Percentiles rank a stretch among this genome's conserved stretches.
Evolutionary conservation across 2,888 invertebrate genomes (phyloP).

Genomic region (Thymelicus sylvestris): DNA sequence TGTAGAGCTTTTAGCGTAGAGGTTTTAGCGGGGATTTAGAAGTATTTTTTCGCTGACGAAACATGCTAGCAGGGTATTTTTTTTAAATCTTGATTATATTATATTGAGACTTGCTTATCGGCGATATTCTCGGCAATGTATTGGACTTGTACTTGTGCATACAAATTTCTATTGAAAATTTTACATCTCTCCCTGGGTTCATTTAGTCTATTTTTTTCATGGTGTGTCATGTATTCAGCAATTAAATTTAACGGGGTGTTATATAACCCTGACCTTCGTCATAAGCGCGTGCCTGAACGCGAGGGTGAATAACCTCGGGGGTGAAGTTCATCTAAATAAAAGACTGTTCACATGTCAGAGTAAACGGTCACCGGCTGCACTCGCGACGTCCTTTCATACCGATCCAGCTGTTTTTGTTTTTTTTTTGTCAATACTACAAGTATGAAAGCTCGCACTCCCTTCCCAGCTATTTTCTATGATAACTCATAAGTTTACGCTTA

Average conservation of each 20-base stretch:
- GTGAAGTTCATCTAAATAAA: conserved; percentile 78
- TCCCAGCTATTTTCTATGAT: conserved; percentile 20
- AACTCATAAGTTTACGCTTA: conserved; percentile 12
- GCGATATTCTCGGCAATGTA: too few species aligned
- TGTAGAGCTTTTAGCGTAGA: too few species aligned
- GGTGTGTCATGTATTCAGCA: not conserved
- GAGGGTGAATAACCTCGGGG: conserved; percentile 76
- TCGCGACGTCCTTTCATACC: conserved; percentile 56
- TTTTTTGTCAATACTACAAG: conserved; percentile 42
- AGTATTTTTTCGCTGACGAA: too few species aligned
- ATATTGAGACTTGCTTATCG: too few species aligned
- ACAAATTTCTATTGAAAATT: too few species aligned
- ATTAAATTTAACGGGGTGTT: not conserved
- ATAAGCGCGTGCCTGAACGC: conserved; percentile 57
- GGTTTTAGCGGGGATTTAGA: too few species aligned
- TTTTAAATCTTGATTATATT: too few species aligned
- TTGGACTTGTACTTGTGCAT: too few species aligned
- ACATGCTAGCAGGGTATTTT: too few species aligned
- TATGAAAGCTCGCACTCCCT: conserved; percentile 37
- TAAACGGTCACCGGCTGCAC: conserved; percentile 59
- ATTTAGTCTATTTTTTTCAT: not conserved
- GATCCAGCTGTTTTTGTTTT: conserved; percentile 54
- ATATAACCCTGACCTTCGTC: conserved; percentile 77
- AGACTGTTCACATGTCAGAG: conserved; percentile 66
- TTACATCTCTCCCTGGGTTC: too few species aligned